Percentiles rank a stretch among this genome's conserved stretches.
These are phyloP conservation scores for Loris lydekkerianus DNA, from an alignment of 2,797 vertebrate species.

Conservation along the genomic window DNA sequence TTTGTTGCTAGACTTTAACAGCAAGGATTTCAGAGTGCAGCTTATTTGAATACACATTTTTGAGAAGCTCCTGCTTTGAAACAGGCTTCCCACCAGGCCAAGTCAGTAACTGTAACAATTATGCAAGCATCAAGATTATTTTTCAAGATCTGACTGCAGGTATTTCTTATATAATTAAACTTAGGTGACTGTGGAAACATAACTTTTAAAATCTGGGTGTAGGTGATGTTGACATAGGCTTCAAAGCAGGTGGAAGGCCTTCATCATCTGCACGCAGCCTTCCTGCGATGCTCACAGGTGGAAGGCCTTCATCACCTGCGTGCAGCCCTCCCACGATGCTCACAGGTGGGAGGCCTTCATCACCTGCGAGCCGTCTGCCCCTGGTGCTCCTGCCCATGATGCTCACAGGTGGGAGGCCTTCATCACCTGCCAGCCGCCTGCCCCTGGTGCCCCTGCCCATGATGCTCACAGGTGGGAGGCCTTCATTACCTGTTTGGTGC, in stretches of 20 bases:
- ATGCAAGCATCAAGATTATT: neutral
- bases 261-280: too few relatives aligned
- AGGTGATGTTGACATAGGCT: neutral
- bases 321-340: too few relatives aligned
- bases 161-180: conserved; percentile 33
- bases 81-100: neutral
- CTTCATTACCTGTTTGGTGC: neutral
- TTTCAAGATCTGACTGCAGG: neutral
- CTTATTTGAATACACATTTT: conserved; percentile 29
- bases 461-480: too few relatives aligned
- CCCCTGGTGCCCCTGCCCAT: too few relatives aligned
- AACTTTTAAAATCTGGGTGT: conserved; percentile 28
- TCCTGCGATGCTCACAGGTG: too few relatives aligned
- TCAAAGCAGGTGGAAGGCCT: neutral
- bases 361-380: too few relatives aligned
- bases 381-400: too few relatives aligned
- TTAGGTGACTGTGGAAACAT: neutral
- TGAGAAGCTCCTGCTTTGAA: conserved; percentile 44
- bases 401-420: too few relatives aligned
- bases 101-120: neutral
- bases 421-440: too few relatives aligned
- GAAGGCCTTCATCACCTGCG: too few relatives aligned
- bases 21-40: neutral
- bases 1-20: conserved; percentile 37
- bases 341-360: too few relatives aligned